Percentiles rank a stretch among this genome's conserved stretches.
These are phyloP conservation scores for Bubo bubo DNA, from an alignment of 2,113 vertebrate species.

Conservation along the genomic window DNA sequence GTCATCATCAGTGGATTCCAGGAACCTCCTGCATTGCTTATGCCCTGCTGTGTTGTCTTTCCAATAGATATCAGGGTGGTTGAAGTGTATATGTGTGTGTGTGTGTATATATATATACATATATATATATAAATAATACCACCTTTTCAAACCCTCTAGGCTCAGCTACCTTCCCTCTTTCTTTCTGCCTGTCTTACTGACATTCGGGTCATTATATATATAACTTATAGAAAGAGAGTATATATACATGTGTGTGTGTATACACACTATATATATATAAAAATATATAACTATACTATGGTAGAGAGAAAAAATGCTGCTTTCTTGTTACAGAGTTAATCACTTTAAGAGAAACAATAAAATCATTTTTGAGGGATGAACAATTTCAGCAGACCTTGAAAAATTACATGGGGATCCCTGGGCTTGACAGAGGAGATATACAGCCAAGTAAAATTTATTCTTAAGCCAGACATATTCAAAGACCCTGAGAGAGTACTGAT, in stretches of 20 bases:
- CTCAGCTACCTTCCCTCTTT: background rate
- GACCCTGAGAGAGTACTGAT: background rate
- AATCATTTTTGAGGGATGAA: background rate
- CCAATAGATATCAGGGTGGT: no score
- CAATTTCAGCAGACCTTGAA: background rate
- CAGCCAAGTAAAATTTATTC: background rate
- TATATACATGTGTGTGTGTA: background rate
- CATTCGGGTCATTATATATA: background rate
- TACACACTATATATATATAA: background rate
- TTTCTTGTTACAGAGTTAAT: background rate
- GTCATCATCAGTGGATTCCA: no score
- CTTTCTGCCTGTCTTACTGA: background rate
- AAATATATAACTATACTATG: background rate
- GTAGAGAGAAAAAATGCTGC: background rate
- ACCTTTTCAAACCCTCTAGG: background rate
- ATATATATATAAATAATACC: background rate
- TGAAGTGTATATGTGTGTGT: no score
- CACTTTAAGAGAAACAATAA: background rate
- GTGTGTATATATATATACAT: accelerated
- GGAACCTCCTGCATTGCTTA: no score
- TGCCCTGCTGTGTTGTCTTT: no score
- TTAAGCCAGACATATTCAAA: background rate
- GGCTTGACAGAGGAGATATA: background rate
- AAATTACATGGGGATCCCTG: background rate
- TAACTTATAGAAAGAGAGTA: accelerated